Percentiles rank a stretch among this genome's conserved stretches.
These are phyloP conservation scores for Holacanthella duospinosa DNA, from an alignment of 2,888 invertebrate species.

Conservation along the genomic window DNA sequence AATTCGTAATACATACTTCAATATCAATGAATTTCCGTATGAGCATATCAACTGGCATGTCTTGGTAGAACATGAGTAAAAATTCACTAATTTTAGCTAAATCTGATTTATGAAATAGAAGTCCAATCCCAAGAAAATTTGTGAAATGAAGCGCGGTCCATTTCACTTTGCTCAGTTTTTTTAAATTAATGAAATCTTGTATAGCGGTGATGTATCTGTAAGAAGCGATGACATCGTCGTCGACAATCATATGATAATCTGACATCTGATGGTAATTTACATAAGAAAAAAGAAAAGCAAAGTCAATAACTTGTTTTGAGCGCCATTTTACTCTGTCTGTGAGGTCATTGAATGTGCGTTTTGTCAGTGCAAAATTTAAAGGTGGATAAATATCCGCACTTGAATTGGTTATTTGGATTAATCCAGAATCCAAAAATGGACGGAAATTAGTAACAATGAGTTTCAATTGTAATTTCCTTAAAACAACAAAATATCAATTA, in stretches of 20 bases:
- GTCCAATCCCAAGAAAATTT: slow-evolving; percentile 41
- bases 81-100: slow-evolving; percentile 38
- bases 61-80: slow-evolving; percentile 38
- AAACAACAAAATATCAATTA: too few species aligned
- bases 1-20: too few species aligned
- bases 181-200: slow-evolving; percentile 37
- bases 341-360: slow-evolving; percentile 40
- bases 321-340: slow-evolving; percentile 41
- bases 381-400: slow-evolving; percentile 38
- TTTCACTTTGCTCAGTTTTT: slow-evolving; percentile 18
- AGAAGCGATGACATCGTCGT: slow-evolving; percentile 42
- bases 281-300: slow-evolving; percentile 41
- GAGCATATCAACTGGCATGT: slow-evolving; percentile 40
- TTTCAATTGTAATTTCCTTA: slow-evolving; percentile 30
- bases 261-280: slow-evolving; percentile 33
- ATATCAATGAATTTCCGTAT: slow-evolving; percentile 38
- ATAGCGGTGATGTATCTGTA: slow-evolving; percentile 40
- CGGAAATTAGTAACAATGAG: slow-evolving; percentile 34
- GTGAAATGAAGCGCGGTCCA: slow-evolving; percentile 41
- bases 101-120: slow-evolving; percentile 39
- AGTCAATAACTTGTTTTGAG: slow-evolving; percentile 43
- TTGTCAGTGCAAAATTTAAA: slow-evolving; percentile 37
- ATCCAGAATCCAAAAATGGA: slow-evolving; percentile 39
- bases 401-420: slow-evolving; percentile 41
- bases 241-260: slow-evolving; percentile 41